Conservation (phyloP, 2,113 vertebrate species). For the Tonatia bakeri region DNA sequence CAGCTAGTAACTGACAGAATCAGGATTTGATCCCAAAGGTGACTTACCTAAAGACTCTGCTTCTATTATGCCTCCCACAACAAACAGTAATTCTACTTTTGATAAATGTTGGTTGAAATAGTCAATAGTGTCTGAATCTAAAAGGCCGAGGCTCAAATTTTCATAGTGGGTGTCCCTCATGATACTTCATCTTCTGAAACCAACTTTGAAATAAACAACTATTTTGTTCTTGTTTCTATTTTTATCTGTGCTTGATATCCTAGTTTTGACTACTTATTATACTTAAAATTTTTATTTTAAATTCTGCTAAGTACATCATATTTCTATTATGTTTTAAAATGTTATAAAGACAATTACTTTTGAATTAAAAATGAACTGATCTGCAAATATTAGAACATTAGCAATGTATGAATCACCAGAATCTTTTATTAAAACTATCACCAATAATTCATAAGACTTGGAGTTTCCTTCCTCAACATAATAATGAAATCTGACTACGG, state of each 20-base stretch:
- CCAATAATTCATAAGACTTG: not conserved
- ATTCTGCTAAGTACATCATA: not conserved
- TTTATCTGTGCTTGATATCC: not conserved
- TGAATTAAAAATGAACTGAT: not conserved
- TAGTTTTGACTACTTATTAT: not conserved
- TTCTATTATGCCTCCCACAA: not conserved
- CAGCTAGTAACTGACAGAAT: not conserved
- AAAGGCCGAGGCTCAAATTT: not conserved
- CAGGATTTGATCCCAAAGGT: not conserved
- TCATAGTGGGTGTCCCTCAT: not conserved
- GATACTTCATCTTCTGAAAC: not conserved
- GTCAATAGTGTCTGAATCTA: not conserved
- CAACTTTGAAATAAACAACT: not conserved
- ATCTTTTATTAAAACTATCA: not conserved
- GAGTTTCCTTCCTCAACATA: not conserved
- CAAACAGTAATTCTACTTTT: not conserved
- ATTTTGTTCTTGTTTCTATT: not conserved
- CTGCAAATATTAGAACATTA: not conserved
- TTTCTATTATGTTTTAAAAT: not conserved
- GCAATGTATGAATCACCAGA: not conserved
- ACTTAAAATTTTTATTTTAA: slow-evolving; percentile 6
- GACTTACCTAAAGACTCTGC: not conserved
- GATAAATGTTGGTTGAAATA: not conserved
- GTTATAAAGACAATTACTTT: not conserved
- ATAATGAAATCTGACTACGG: not conserved